Conservation (phyloP, 2,797 vertebrate genomes). For the Liparis tanakae region DNA sequence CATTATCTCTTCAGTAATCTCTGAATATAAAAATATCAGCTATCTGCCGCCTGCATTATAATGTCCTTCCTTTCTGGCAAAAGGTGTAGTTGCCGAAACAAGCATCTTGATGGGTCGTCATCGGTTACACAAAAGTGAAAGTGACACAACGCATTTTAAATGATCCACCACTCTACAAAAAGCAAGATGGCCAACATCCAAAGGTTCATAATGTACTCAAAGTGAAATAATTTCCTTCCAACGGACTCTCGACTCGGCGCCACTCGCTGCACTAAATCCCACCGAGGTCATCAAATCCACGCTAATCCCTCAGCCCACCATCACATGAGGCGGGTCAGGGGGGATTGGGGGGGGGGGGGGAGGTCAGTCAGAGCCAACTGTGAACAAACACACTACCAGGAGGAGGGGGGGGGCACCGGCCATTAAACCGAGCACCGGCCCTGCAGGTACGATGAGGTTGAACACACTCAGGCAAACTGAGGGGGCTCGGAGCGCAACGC, state of each 20-base stretch:
- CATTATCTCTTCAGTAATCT: slow-evolving; percentile 13
- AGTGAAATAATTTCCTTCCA: slow-evolving; percentile 64
- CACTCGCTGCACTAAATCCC: slow-evolving; percentile 66
- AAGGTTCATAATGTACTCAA: slow-evolving; percentile 57
- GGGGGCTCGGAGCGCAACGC: slow-evolving; percentile 15
- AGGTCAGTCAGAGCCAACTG: slow-evolving; percentile 28
- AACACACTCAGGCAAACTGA: slow-evolving; percentile 30
- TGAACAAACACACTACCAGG: slow-evolving; percentile 42
- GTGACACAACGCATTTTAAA: slow-evolving; percentile 3
- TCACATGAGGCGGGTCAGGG: not conserved
- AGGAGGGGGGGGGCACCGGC: slow-evolving; percentile 42
- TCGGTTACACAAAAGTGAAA: slow-evolving; percentile 6
- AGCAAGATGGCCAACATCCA: slow-evolving; percentile 13
- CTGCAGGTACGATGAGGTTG: slow-evolving; percentile 45
- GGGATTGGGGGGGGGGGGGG: not conserved
- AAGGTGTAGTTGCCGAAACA: slow-evolving; percentile 3
- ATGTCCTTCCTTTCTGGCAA: not conserved
- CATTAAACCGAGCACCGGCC: slow-evolving; percentile 35
- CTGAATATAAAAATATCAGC: not conserved
- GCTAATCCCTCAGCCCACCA: slow-evolving; percentile 73
- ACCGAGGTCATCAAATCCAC: slow-evolving; percentile 76
- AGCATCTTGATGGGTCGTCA: not conserved
- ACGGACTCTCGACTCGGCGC: slow-evolving; percentile 51
- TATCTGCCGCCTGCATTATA: not conserved
- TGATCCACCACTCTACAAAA: slow-evolving; percentile 20